Evolutionary conservation across 2,888 invertebrate genomes (phyloP).

Genomic region (Steinernema scapterisci): DNA sequence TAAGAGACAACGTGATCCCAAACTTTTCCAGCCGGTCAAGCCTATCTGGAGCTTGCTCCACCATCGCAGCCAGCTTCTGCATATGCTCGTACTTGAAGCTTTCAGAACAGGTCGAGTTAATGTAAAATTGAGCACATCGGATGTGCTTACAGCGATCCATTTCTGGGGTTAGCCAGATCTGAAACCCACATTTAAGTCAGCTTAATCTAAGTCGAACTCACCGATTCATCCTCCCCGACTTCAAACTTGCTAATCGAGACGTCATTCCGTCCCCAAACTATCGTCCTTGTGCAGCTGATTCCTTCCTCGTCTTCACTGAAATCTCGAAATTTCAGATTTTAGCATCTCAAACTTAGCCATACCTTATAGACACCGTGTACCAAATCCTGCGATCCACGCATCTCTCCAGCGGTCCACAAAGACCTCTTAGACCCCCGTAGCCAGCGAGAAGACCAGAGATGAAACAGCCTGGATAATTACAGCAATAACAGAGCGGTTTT

Average conservation of each 20-base stretch:
- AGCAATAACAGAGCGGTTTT: not conserved
- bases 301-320: slow-evolving; percentile 25
- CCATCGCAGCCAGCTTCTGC: not conserved
- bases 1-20: slow-evolving; percentile 2
- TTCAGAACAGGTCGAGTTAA: not conserved
- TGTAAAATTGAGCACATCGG: not conserved
- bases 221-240: not conserved
- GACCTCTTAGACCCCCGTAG: not conserved
- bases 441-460: not conserved
- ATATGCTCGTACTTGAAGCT: slow-evolving; percentile 3
- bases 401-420: not conserved
- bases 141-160: slow-evolving; percentile 22
- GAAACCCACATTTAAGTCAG: not conserved
- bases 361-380: not conserved
- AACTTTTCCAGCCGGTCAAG: not conserved
- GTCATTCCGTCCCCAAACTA: not conserved
- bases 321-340: too few species aligned
- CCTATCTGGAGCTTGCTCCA: not conserved
- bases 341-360: not conserved
- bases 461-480: not conserved
- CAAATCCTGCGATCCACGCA: not conserved
- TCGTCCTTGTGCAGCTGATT: not conserved
- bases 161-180: not conserved
- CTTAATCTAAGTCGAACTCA: not conserved
- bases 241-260: slow-evolving; percentile 14